Percentiles rank a stretch among this genome's conserved stretches.
Evolutionary conservation across 2,888 invertebrate genomes (phyloP).

Genomic region (Salpingus planirostris): DNA sequence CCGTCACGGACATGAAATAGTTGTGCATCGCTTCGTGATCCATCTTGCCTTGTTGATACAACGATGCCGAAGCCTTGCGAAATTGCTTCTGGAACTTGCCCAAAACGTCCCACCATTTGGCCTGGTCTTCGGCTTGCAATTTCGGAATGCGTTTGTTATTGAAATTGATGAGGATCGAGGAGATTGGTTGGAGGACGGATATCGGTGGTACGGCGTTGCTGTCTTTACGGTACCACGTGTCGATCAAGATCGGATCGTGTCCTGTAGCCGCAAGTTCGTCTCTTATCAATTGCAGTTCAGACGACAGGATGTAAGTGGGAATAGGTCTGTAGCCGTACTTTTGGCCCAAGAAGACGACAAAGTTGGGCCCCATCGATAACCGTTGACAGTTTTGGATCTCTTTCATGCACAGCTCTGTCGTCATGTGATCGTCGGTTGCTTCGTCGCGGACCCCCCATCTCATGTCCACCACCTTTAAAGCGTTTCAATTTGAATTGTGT

Average conservation of each 20-base stretch:
- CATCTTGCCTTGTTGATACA: constrained; percentile 75
- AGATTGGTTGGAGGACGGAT: constrained; percentile 92
- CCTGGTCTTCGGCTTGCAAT: constrained; percentile 92
- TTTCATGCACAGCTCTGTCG: constrained; percentile 94
- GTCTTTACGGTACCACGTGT: constrained; percentile 94
- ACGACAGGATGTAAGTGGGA: constrained; percentile 88
- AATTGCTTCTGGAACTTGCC: constrained; percentile 92
- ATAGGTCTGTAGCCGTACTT: constrained; percentile 98
- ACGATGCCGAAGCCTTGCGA: constrained; percentile 81
- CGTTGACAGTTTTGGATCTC: constrained; percentile 97
- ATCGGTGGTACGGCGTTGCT: constrained; percentile 93
- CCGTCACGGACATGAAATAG: constrained; percentile 99
- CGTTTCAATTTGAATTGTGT: too few relatives aligned
- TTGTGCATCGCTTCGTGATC: constrained; percentile 92
- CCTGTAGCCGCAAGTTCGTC: constrained; percentile 78
- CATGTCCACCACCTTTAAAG: constrained; percentile 88
- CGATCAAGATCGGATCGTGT: constrained; percentile 72
- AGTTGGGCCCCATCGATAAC: constrained; percentile 95
- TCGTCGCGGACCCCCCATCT: constrained; percentile 97
- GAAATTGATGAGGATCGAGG: constrained; percentile 92
- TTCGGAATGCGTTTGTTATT: constrained; percentile 97
- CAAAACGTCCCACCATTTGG: constrained; percentile 96
- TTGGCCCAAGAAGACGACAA: constrained; percentile 93
- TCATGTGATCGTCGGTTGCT: constrained; percentile 99
- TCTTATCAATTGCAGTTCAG: constrained; percentile 78